These are phyloP conservation scores for Scylla paramamosain DNA, from an alignment of 1,140 invertebrate genomes.

Conservation along the genomic window DNA sequence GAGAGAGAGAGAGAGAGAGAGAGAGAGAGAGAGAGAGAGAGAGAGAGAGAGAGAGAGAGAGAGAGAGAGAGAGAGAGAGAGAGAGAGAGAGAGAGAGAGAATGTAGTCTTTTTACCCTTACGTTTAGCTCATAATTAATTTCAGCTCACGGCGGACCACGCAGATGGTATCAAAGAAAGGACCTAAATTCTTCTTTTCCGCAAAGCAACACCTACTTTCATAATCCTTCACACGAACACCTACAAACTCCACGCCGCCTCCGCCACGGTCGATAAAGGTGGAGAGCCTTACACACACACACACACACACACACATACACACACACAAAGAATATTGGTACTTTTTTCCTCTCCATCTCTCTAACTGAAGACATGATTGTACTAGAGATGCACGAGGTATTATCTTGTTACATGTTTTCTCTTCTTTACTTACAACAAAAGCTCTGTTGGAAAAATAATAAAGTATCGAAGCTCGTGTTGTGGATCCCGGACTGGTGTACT, in stretches of 20 bases:
- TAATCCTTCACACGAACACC: conserved; percentile 43
- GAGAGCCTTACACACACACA: not conserved
- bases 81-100: conserved; percentile 36
- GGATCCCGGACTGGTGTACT: not conserved
- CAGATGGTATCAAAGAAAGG: conserved; percentile 25
- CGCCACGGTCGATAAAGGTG: conserved; percentile 45
- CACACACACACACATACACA: conserved; percentile 18
- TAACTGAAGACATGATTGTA: not conserved
- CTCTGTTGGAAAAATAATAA: not conserved
- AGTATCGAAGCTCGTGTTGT: not conserved
- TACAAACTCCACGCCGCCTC: not conserved
- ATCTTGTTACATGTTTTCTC: too few relatives aligned
- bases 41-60: not conserved
- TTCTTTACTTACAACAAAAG: too few relatives aligned
- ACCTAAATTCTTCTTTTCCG: not conserved
- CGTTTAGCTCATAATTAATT: conserved; percentile 43
- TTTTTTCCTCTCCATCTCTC: not conserved
- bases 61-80: conserved; percentile 28
- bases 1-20: conserved; percentile 33
- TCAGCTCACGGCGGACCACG: not conserved
- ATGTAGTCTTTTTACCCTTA: conserved; percentile 6
- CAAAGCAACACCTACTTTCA: not conserved
- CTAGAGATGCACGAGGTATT: too few relatives aligned
- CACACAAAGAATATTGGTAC: not conserved
- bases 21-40: conserved; percentile 35